These are phyloP conservation scores for Harpegnathos saltator DNA, from an alignment of 1,140 invertebrate genomes.

Conservation along the genomic window DNA sequence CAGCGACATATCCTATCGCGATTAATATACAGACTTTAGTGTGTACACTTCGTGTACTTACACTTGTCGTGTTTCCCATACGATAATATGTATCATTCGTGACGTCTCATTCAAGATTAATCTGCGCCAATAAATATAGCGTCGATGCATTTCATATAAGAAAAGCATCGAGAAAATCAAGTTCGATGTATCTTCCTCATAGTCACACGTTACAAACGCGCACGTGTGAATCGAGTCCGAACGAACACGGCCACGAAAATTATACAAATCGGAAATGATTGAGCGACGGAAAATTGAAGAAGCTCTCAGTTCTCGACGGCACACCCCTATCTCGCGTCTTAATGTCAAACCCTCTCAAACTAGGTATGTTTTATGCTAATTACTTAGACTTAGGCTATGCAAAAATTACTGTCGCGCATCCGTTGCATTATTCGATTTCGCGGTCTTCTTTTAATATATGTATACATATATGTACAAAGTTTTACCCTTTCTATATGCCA, in stretches of 20 bases:
- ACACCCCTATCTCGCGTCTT: neutral
- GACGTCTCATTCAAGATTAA: constrained; percentile 14
- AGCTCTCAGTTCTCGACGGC: neutral
- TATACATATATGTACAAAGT: constrained; percentile 48
- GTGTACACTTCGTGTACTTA: constrained; percentile 9
- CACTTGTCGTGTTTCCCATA: neutral
- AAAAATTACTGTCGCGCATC: neutral
- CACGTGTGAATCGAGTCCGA: constrained; percentile 1
- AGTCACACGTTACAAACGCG: neutral
- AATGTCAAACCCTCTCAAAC: constrained; percentile 1
- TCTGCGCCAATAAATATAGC: constrained; percentile 2
- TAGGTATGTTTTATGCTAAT: constrained; percentile 8
- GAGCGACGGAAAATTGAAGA: constrained; percentile 7
- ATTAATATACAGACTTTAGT: constrained; percentile 21
- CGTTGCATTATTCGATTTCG: constrained; percentile 12
- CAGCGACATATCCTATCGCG: neutral
- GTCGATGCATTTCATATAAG: neutral
- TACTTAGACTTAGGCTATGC: neutral
- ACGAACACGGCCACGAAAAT: neutral
- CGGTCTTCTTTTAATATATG: neutral
- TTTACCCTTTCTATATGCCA: neutral
- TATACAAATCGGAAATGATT: neutral
- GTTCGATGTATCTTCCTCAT: neutral
- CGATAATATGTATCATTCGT: constrained; percentile 9
- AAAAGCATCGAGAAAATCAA: constrained; percentile 28